phyloP scores from a whole-genome alignment of 2,888 invertebrate species.

The Nephrocerus scutellatus region DNA sequence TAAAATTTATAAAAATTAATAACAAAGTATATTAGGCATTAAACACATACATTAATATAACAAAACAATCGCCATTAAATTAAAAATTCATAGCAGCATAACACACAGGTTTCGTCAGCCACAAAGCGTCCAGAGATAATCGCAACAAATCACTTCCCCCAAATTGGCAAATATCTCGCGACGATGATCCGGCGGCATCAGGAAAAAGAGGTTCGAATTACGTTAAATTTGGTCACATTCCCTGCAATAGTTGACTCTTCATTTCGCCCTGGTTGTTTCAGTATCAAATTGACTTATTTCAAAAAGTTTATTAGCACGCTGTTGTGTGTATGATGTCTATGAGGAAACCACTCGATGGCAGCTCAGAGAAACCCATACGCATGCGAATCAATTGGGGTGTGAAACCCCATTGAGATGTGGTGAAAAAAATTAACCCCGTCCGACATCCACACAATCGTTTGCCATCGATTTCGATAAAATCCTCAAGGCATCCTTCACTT shows the following conservation, averaged over 20 bases:
- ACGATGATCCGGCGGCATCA: too few species aligned
- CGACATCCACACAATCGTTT: slow-evolving; percentile 55
- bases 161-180: slow-evolving; percentile 14
- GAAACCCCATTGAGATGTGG: slow-evolving; percentile 36
- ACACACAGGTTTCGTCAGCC: slow-evolving; percentile 10
- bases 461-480: slow-evolving; percentile 54
- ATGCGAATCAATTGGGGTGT: slow-evolving; percentile 44
- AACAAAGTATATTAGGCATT: too few species aligned
- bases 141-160: slow-evolving; percentile 11
- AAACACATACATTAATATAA: too few species aligned
- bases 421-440: slow-evolving; percentile 40
- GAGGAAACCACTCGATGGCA: slow-evolving; percentile 50
- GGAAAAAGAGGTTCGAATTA: slow-evolving; percentile 8
- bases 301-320: slow-evolving; percentile 2
- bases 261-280: too few species aligned
- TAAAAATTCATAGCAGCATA: too few species aligned
- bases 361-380: slow-evolving; percentile 47
- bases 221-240: too few species aligned
- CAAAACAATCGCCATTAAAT: too few species aligned
- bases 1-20: too few species aligned
- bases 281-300: too few species aligned
- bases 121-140: slow-evolving; percentile 15
- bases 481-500: slow-evolving; percentile 51
- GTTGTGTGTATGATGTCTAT: slow-evolving; percentile 51
- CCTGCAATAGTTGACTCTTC: too few species aligned